Percentiles rank a stretch among this genome's conserved stretches.
Conservation (phyloP, 2,888 invertebrate species). For the Lydus trimaculatus region DNA sequence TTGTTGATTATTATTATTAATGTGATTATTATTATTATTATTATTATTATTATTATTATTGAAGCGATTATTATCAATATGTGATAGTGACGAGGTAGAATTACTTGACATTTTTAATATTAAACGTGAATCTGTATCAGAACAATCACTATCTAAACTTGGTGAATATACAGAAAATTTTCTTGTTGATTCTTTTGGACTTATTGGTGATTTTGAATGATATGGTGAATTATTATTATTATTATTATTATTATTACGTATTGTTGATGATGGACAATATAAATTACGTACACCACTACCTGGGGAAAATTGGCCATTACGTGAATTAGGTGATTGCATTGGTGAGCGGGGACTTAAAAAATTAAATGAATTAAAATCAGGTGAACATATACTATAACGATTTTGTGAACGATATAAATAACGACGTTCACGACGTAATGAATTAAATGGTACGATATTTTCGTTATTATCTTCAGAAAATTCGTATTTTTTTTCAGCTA, state of each 20-base stretch:
- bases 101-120: constrained; percentile 50
- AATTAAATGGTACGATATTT: constrained; percentile 71
- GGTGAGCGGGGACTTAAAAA: constrained; percentile 58
- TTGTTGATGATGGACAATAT: constrained; percentile 49
- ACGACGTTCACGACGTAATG: constrained; percentile 62
- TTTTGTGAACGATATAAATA: constrained; percentile 52
- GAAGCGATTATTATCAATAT: constrained; percentile 27
- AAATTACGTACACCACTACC: constrained; percentile 52
- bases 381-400: constrained; percentile 52
- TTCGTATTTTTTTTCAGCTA: constrained; percentile 92
- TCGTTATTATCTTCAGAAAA: constrained; percentile 81
- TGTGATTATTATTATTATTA: too few species aligned
- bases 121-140: constrained; percentile 58
- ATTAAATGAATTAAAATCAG: constrained; percentile 56
- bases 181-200: constrained; percentile 54
- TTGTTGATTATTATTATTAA: constrained; percentile 40
- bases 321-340: constrained; percentile 59
- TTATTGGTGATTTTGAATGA: constrained; percentile 58
- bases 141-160: constrained; percentile 59
- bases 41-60: too few species aligned
- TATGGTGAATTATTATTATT: constrained; percentile 57
- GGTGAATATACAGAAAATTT: constrained; percentile 60
- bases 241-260: too few species aligned
- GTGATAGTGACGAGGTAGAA: constrained; percentile 38
- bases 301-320: constrained; percentile 57